A percentile compares a stretch with the other conserved stretches of the same genome.
These are phyloP conservation scores for Lacanobia wlatinum DNA, from an alignment of 2,888 invertebrate species.

Conservation along the genomic window DNA sequence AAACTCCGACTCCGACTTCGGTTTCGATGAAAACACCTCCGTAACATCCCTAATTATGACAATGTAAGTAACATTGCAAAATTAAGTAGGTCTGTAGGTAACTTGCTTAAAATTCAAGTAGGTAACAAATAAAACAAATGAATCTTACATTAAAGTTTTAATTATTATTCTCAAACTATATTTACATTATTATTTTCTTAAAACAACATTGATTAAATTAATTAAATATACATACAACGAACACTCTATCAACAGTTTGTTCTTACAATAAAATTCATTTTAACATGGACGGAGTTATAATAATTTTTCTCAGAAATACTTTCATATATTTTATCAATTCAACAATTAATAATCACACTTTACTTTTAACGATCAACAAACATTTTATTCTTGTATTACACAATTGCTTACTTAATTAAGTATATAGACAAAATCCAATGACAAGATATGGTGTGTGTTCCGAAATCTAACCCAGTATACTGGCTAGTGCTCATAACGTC, in stretches of 20 bases:
- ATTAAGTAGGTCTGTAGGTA: no score
- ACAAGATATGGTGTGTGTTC: no score
- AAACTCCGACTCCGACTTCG: no score
- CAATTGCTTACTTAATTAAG: no score
- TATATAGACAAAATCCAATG: no score
- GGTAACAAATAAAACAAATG: constrained; percentile 39
- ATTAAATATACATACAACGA: constrained; percentile 47
- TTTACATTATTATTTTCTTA: constrained; percentile 61
- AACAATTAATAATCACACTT: not conserved
- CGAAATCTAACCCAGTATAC: no score
- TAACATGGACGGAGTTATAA: constrained; percentile 24
- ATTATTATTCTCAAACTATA: constrained; percentile 63
- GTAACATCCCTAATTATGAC: no score
- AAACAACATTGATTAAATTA: constrained; percentile 52
- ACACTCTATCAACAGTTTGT: constrained; percentile 35
- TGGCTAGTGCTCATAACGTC: no score
- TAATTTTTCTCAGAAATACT: constrained; percentile 3
- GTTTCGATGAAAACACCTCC: no score
- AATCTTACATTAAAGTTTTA: constrained; percentile 54
- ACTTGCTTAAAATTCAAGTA: not conserved
- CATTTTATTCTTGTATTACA: not conserved
- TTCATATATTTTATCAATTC: not conserved
- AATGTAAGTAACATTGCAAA: no score
- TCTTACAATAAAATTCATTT: constrained; percentile 24
- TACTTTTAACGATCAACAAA: not conserved